Evolutionary conservation across 2,888 invertebrate genomes (phyloP), one percentile per base, ranked within the genome.

Genomic region (Mystacides longicornis): DNA sequence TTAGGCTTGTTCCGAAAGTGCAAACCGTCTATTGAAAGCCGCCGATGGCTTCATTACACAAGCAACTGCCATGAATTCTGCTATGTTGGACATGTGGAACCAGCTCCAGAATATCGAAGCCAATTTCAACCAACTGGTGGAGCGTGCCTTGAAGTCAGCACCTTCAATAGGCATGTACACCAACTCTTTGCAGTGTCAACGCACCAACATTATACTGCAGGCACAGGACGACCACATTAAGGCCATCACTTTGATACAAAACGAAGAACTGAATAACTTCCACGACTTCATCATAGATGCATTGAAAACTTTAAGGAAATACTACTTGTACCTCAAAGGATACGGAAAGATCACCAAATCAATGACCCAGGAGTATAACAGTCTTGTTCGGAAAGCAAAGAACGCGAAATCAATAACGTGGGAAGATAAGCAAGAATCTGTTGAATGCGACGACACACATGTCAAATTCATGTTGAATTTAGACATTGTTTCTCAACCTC

Each of bases 361-460:
- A 0, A 68, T 84, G 63, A 77, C 75, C 0, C 66, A 70, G 0
- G 79, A 83, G 58, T 86, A 84, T 61, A 67, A 81, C 22, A 78
- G 81, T 5, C 65, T 85, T 0, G 74, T 82, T 62, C 79, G 77
- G 60, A 75, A 78, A 57, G 73, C 80, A 0, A 83, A 83, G 63
- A 79, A 81, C 0, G 74, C 78, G 1, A 79, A 79, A 64, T 74
- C 74, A 23, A 81, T 86, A 14, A 77, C 78, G 11, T 86, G 83
- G 82, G 76, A 77, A 0, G 82, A 82, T 61, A 68, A 69, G 37
- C 71, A 73, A 11, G 51, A 57, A 7, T 52, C 53, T n/a, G 50
- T 57, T 0, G 70, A 71, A 31, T 64, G 54, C 1, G 71, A 72
- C 37, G 58, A 68, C 0, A 55, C 65, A 2, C 66, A 70, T 20